Base-by-base conservation (phyloP, 2,797 vertebrate genomes). In the Simalia tracyae region DNA sequence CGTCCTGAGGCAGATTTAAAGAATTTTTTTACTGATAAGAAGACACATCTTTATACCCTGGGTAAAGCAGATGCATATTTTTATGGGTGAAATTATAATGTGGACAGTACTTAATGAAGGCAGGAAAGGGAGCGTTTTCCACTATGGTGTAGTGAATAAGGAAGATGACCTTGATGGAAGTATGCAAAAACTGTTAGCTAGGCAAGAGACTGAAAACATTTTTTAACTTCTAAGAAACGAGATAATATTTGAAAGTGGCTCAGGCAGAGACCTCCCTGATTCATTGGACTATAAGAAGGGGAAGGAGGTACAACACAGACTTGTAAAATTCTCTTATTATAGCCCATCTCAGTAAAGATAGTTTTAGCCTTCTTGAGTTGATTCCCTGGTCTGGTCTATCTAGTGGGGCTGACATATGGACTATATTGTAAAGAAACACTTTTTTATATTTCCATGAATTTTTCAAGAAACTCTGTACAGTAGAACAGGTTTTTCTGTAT, bases 21-120 rank as follows among this genome's bases (percentile, higher is more conserved):
- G 94, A 98, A 98, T 0, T 99, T 99, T 96, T 99, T 98, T 95
- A 99, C 98, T 0, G 99, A 99, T 97, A 99, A 99, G 97, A 99
- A 99, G 96, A 99, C 99, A 0, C 99, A 99, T 95, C 98, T 99
- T 88, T 99, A 99, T 96, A 98, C 99, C 0, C 96, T 99, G 91
- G 98, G 99, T 99, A 97, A 28, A 92, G 91, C 91, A 89, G 24
- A 28, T 54, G 5, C 63, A 95, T 90, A 72, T 6, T 46, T 57
- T 91, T 68, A 57, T 88, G 22, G 63, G 54, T 89, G 15, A 68
- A 57, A 56, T 28, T 88, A 60, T 84, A 91, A 12, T 81, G 36
- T 61, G 5, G 57, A 66, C 14, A 31, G 24, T 57, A 85, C 54
- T 89, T 89, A 84, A n/a, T 22, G 46, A 81, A 89, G 54, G 31